These are phyloP conservation scores for Pterostichus niger DNA, from an alignment of 2,888 invertebrate genomes.

Conservation along the genomic window DNA sequence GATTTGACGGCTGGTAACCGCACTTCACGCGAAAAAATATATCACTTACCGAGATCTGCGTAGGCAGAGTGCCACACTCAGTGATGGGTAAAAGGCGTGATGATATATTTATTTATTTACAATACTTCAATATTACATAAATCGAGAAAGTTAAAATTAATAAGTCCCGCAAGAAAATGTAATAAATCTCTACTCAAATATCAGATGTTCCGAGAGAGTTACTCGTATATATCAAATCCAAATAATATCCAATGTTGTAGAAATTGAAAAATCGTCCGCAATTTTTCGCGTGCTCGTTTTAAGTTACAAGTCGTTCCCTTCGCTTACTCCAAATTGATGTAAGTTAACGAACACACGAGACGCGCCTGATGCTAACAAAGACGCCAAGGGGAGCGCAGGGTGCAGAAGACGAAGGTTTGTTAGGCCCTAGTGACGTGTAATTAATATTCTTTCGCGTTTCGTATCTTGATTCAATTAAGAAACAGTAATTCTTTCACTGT, in stretches of 20 bases:
- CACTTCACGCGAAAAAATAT: too few relatives aligned
- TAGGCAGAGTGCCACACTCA: too few relatives aligned
- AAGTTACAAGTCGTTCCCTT: constrained; percentile 42
- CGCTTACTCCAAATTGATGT: constrained; percentile 48
- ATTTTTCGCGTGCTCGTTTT: constrained; percentile 40
- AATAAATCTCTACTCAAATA: background rate
- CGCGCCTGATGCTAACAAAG: constrained; percentile 33
- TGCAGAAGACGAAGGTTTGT: constrained; percentile 1
- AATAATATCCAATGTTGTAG: constrained; percentile 68
- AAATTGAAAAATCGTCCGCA: constrained; percentile 38
- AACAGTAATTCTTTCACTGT: constrained; percentile 50
- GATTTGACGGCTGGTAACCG: too few relatives aligned
- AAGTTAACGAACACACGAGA: constrained; percentile 50
- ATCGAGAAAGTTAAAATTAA: too few relatives aligned
- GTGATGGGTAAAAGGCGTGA: too few relatives aligned
- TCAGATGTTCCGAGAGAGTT: background rate
- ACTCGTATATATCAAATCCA: background rate
- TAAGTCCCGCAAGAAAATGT: background rate
- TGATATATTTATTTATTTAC: too few relatives aligned
- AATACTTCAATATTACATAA: too few relatives aligned
- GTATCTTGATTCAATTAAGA: constrained; percentile 60
- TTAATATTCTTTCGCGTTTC: constrained; percentile 60
- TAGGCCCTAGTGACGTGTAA: constrained; percentile 53
- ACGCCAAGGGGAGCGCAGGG: background rate
- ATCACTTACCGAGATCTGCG: too few relatives aligned